Evolutionary conservation across 2,888 invertebrate genomes (phyloP), one percentile per base, ranked within the genome.

Genomic region (Drosophila pegasa): DNA sequence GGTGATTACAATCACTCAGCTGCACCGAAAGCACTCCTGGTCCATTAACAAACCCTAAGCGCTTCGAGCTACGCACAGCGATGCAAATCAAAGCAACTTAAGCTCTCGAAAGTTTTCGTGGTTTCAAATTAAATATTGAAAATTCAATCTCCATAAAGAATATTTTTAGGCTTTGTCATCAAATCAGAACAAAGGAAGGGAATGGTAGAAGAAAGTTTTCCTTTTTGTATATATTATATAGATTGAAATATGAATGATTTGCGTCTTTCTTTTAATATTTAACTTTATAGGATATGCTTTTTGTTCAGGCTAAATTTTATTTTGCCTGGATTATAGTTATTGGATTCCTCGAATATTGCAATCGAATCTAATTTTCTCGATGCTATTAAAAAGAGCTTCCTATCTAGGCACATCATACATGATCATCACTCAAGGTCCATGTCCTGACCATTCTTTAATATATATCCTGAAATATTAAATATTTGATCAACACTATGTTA

Each of bases 1-100:
- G 55, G 55, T 70, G 78, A 83, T 80, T 83, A 59, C 61, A 75
- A 71, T 75, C 78, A 70, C 59, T 77, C 75, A 68, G 66, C 61
- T 77, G 63, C 61, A 47, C 43, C 22, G 20, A 54, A 60, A 47
- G 66, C 65, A 65, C 55, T 47, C 63, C 48, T 45, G 63, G 63
- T 62, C 77, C 78, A 80, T 79, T 82, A 79, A 76, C 74, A 80
- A 58, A 29, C 70, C 61, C 69, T 69, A 22, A 69, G 43, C 37
- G 37, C 14, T 27, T 43, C 20, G 22, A 27, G 18, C 5, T 6
- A 22, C 31, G 3, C 45, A 12, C 25, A n/a, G 7, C 20, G 37
- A 40, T 47, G 41, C 18, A 31, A 45, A 50, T 41, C 40, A 50
- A 20, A 16, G 20, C 16, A 48, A 41, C 16, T 16, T 45, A 5